Evolutionary conservation across 2,888 invertebrate genomes (phyloP).

Genomic region (Priocnemis perturbator): DNA sequence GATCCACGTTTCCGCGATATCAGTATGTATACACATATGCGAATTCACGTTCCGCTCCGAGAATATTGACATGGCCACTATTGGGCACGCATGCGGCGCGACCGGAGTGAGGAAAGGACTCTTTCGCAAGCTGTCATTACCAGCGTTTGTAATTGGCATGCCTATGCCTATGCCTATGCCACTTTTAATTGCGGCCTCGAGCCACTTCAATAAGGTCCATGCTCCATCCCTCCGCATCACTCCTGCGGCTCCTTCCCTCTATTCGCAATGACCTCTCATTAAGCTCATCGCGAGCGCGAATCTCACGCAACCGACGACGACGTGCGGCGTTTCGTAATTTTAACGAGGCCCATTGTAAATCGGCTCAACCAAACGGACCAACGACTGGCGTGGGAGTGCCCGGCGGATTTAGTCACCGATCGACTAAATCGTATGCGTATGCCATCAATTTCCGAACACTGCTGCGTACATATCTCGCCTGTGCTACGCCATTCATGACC

Average conservation of each 20-base stretch:
- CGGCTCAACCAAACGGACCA: background rate
- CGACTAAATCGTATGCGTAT: too few species aligned
- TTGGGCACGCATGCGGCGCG: too few species aligned
- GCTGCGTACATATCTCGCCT: too few species aligned
- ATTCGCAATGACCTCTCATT: conserved; percentile 42
- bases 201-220: conserved; percentile 19
- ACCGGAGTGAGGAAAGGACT: background rate
- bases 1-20: too few species aligned
- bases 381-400: too few species aligned
- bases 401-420: too few species aligned
- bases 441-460: too few species aligned
- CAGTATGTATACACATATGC: too few species aligned
- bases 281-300: conserved; percentile 5
- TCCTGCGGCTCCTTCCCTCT: background rate
- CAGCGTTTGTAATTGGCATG: conserved; percentile 37
- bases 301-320: background rate
- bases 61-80: too few species aligned
- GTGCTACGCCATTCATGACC: too few species aligned
- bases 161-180: conserved; percentile 26
- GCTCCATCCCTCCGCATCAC: conserved; percentile 1
- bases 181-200: conserved; percentile 41
- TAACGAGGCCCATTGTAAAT: conserved; percentile 46
- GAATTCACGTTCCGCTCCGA: too few species aligned
- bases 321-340: conserved; percentile 19
- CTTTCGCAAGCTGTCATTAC: conserved; percentile 8